Conservation (phyloP, 2,113 vertebrate genomes). For the Sylvia atricapilla region DNA sequence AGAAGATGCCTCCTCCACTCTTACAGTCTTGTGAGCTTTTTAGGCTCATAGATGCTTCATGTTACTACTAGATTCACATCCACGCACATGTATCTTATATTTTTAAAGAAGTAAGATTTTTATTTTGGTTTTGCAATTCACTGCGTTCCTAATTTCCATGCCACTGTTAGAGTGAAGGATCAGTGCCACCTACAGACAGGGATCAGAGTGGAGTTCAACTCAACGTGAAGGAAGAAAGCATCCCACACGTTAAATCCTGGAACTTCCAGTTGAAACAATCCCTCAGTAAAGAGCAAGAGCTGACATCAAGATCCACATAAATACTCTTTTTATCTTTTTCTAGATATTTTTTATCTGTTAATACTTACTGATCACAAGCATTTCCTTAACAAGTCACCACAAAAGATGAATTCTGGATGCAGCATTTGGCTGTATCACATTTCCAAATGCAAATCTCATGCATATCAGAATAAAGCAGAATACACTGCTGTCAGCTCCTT, state of each 20-base stretch:
- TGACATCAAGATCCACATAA: neutral
- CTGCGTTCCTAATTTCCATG: neutral
- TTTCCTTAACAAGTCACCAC: neutral
- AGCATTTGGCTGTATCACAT: neutral
- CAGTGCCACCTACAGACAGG: conserved; percentile 69
- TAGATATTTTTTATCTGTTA: neutral
- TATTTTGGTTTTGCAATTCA: neutral
- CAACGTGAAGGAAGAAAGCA: neutral
- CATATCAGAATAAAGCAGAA: conserved; percentile 27
- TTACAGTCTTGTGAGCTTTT: neutral
- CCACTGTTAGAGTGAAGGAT: conserved; percentile 44
- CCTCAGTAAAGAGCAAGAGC: neutral
- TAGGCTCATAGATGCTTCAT: neutral
- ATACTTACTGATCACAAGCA: conserved; percentile 7
- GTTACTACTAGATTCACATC: neutral
- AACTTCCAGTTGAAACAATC: conserved; percentile 23
- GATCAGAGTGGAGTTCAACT: neutral
- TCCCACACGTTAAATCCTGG: conserved; percentile 9
- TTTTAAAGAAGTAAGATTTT: neutral
- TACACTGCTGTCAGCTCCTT: neutral
- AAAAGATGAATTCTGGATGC: conserved; percentile 13
- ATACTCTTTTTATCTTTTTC: neutral
- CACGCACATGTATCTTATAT: neutral
- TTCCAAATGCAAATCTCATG: conserved; percentile 47
- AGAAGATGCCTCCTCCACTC: neutral